Base-by-base conservation (phyloP, 2,888 invertebrate genomes). In the Hartigia nigra region DNA sequence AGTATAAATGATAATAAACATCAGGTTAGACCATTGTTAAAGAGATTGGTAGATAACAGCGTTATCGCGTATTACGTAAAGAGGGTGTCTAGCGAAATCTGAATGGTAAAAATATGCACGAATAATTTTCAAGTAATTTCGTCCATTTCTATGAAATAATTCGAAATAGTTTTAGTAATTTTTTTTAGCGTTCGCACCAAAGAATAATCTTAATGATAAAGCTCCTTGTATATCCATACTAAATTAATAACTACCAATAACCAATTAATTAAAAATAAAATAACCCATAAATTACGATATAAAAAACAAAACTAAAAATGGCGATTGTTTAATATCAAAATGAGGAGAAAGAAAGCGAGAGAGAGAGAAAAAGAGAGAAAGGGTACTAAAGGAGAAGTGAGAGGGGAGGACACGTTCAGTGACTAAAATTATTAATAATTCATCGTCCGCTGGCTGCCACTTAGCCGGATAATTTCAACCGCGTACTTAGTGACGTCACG, bases 401-500 rank as follows among this genome's bases (percentile, higher is more conserved):
- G n/a, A n/a, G 55, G 12, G 55, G 23, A 23, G 23, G 23, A 23
- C 23, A 23, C 9, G 23, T 55, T 55, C 23, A 2, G 55, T 55
- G 23, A 55, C 9, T 23, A 55, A 55, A 55, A 55, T 55, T 55
- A 55, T 55, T 55, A 55, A 55, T 55, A 55, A 55, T 55, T 55
- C 55, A 55, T 55, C 55, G 55, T 55, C 55, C 55, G 55, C 55
- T 55, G 23, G 55, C 55, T 55, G 55, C 55, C 55, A 55, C 55
- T 55, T 55, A 55, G 55, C 23, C 55, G 55, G 55, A 55, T 55
- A 55, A 55, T 55, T 55, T 55, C 55, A 55, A 55, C 55, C 55
- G 55, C 55, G 55, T 55, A 55, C 55, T 55, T 55, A 55, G 55
- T 55, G 31, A 78, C 78, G 75, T 78, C 39, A n/a, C 23, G 39